Evolutionary conservation across 1,140 invertebrate species (phyloP).

Genomic region (Triops cancriformis): DNA sequence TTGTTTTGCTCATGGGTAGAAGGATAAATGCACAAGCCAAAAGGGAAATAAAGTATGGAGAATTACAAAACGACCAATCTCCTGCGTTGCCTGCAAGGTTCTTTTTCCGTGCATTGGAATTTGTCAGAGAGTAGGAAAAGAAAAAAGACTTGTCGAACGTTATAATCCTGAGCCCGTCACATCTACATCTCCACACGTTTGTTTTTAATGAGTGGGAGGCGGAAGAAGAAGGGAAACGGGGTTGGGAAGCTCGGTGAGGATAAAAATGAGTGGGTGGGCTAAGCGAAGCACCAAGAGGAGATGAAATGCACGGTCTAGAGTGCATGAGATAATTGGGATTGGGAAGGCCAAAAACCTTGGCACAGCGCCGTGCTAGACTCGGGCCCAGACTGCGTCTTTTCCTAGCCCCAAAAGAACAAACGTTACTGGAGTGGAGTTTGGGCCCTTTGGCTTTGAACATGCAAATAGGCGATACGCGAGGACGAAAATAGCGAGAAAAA

Average conservation of each 20-base stretch:
- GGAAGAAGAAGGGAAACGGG: neutral
- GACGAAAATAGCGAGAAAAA: neutral
- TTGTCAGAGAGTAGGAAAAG: neutral
- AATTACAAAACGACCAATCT: neutral
- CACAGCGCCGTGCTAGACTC: constrained; percentile 3
- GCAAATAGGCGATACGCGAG: neutral
- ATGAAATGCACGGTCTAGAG: constrained; percentile 1
- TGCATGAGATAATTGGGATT: constrained; percentile 6
- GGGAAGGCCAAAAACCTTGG: constrained; percentile 8
- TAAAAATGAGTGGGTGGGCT: neutral
- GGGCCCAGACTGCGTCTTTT: constrained; percentile 6
- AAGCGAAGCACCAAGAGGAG: neutral
- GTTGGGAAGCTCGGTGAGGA: neutral
- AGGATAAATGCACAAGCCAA: too few relatives aligned
- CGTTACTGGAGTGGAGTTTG: neutral
- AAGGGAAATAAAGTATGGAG: neutral
- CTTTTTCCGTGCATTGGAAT: neutral
- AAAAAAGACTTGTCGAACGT: neutral
- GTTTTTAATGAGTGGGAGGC: constrained; percentile 1
- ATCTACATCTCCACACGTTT: neutral
- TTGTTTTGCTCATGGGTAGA: neutral
- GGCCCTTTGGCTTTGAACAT: neutral
- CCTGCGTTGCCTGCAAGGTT: neutral
- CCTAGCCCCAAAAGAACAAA: neutral
- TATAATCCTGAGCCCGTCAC: neutral